phyloP scores from a whole-genome alignment of 2,113 vertebrate species.

The Alosa alosa region DNA sequence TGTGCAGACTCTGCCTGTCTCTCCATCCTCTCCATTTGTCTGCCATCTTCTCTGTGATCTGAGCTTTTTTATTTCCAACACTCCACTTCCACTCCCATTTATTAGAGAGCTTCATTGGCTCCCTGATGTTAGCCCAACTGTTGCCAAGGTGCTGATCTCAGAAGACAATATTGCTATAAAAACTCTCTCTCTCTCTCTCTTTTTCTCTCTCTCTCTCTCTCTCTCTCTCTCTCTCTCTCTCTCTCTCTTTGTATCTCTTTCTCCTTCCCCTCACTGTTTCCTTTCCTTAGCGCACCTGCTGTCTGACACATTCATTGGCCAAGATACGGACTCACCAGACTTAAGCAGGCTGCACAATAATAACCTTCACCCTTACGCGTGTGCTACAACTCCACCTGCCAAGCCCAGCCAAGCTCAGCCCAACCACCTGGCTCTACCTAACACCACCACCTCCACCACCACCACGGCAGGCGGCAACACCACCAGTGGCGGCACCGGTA shows the following conservation, averaged over 20 bases:
- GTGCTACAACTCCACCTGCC: conserved; percentile 43
- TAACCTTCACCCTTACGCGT: conserved; percentile 57
- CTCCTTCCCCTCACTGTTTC: not conserved
- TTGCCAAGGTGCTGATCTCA: conserved; percentile 40
- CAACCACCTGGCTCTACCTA: conserved; percentile 28
- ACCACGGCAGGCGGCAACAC: too few species aligned
- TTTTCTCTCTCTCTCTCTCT: not conserved
- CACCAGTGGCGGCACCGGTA: not conserved
- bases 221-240: not conserved
- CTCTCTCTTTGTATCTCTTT: conserved; percentile 1
- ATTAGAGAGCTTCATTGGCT: conserved; percentile 40
- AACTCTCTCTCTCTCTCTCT: not conserved
- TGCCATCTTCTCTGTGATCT: conserved; percentile 4
- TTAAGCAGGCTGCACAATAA: conserved; percentile 63
- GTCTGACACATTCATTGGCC: conserved; percentile 82
- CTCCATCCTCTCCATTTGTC: not conserved
- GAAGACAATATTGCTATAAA: not conserved
- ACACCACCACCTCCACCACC: not conserved
- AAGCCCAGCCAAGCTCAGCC: conserved; percentile 52
- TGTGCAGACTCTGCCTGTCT: not conserved
- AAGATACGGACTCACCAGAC: conserved; percentile 84
- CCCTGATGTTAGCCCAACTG: conserved; percentile 31
- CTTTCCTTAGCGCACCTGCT: conserved; percentile 84
- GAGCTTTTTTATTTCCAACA: not conserved
- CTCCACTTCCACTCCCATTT: conserved; percentile 32